Base-by-base conservation (phyloP, 1,140 invertebrate species). In the Sminthurides bifidus region DNA sequence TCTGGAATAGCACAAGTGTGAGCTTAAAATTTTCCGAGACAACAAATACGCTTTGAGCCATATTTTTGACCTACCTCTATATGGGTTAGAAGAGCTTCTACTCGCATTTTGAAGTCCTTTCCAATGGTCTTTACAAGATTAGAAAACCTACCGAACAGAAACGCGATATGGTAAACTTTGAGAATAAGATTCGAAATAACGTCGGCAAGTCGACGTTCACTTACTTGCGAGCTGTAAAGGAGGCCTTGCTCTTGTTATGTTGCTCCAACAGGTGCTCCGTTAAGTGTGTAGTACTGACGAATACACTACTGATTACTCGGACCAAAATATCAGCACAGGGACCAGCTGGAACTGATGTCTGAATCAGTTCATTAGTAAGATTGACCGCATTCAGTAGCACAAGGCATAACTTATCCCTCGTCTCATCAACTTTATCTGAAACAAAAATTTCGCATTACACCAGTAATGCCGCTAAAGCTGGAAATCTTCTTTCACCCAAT, bases 1-100 rank as follows among this genome's bases (percentile, higher is more conserved):
- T 10, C 58, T 58, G 27, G 15, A 48, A 12, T 48, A 10, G 26
- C 19, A 48, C n/a, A 48, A 44, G 21, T 8, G 8, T 15, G 14
- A 44, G 21, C 21, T n/a, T 14, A 23, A 44, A 44, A n/a, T 10
- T n/a, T 23, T 10, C 41, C 21, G 12, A n/a, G 10, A 44, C 21
- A 14, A 14, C 8, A 23, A n/a, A 14, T 10, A 35, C 33, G 26
- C n/a, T 24, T 27, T 27, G 15, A 23, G 27, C n/a, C 8, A 19
- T 41, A 23, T 12, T 35, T 30, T 38, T 17, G 24, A 12, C 44
- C 40, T 58, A 64, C 61, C 52, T 64, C 61, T 43, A 64, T 52
- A 29, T 60, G 51, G 0, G 26, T 23, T 30, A 64, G 53, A 23
- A 60, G 44, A 6, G 23, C 29, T 45, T 64, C 62, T 21, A 60